A percentile compares a stretch with the other conserved stretches of the same genome.
phyloP scores from a whole-genome alignment of 1,140 invertebrate genomes.

The Procambarus virginalis region DNA sequence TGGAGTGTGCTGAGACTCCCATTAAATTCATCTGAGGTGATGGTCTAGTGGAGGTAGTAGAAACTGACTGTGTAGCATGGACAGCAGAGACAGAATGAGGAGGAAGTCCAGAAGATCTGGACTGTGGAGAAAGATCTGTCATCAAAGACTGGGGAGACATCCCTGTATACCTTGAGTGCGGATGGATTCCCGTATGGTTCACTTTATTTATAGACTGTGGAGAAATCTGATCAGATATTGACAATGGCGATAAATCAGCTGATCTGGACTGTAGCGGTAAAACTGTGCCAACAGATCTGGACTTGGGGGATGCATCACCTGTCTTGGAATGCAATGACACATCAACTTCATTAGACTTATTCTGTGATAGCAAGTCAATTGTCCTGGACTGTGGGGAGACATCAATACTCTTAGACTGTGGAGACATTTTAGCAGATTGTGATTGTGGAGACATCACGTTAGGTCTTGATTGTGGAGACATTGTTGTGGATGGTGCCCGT shows the following conservation, averaged over 20 bases:
- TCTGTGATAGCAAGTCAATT: conserved; percentile 13
- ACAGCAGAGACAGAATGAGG: conserved; percentile 10
- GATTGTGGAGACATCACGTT: conserved; percentile 16
- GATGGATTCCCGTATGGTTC: conserved; percentile 6
- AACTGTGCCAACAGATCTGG: not conserved
- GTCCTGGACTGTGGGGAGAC: conserved; percentile 45
- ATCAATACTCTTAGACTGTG: conserved; percentile 27
- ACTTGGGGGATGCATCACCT: conserved; percentile 10
- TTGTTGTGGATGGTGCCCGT: not conserved
- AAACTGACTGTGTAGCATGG: not conserved
- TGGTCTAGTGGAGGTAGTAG: conserved; percentile 7
- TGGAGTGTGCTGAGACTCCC: conserved; percentile 17
- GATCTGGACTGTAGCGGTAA: conserved; percentile 24
- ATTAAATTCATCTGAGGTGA: conserved; percentile 30
- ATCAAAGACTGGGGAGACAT: conserved; percentile 7
- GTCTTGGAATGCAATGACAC: not conserved
- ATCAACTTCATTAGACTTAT: not conserved
- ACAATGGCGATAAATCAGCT: conserved; percentile 46
- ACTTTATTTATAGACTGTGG: conserved; percentile 1
- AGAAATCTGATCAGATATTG: conserved; percentile 23
- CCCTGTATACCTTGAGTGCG: conserved; percentile 34
- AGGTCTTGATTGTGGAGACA: conserved; percentile 12
- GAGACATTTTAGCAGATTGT: not conserved
- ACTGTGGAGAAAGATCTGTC: conserved; percentile 13
- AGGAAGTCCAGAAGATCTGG: conserved; percentile 1